Evolutionary conservation across 2,888 invertebrate genomes (phyloP), one percentile per base, ranked within the genome.

Genomic region (Drepanosiphum platanoidis): DNA sequence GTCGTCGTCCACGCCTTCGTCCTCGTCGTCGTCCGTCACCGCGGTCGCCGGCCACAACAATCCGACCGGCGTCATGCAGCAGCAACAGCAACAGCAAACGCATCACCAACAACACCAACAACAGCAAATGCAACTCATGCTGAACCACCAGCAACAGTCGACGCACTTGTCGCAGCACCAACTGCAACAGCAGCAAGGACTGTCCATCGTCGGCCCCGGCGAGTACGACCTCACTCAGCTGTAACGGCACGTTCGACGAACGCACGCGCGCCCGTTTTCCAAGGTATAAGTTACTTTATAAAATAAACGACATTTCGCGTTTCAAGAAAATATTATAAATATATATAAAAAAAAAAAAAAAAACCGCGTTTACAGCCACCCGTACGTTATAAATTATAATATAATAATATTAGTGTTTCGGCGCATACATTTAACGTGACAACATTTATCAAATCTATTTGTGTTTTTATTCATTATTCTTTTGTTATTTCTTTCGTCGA

Each of bases 191-290:
- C 78, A 81, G 30, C 81, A 84, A 30, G 84, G 84, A 58, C 58
- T 84, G 58, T 3, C 75, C 75, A 84, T 84, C 39, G 84, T 84
- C 15, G 75, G 84, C 30, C 58, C 84, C 32, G 75, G 84, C 36
- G 86, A 86, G 22, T 86, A 86, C 64, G 86, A 84, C 61, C 71
- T 86, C 52, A 86, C 86, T 30, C 83, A 83, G 32, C 83, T 86
- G 34, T 86, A 86, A 86, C 86, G 42, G 83, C 71, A 80, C 75
- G 86, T 86, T 71, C 36, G 52, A 75, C 22, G n/a, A n/a, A n/a
- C 77, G 52, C 52, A 70, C 61, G 36, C 66, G 30, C 80, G 30
- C 71, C 81, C 71, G 72, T 77, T 77, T 77, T 36, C 66, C 84
- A 77, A 84, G 77, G 84, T 84, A 77, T 84, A 84, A 84, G 84